phyloP scores from a whole-genome alignment of 1,140 invertebrate species.

The Subanguina moxae region DNA sequence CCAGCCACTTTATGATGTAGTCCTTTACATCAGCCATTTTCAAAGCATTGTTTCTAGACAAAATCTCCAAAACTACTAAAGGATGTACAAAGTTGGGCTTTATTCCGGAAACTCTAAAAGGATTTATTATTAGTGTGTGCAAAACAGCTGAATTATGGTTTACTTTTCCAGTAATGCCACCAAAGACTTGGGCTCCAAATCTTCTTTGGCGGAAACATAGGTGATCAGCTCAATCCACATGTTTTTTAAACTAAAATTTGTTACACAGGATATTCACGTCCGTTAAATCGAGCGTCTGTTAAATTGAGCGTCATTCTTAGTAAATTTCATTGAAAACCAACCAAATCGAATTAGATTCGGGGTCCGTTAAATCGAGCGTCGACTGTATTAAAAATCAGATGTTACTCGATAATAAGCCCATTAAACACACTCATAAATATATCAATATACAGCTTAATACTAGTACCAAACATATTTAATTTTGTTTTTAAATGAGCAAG shows the following conservation, averaged over 20 bases:
- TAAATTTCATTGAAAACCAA: too few relatives aligned
- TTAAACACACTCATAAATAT: too few relatives aligned
- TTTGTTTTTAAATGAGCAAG: too few relatives aligned
- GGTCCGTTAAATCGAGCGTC: too few relatives aligned
- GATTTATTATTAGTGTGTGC: slow-evolving; percentile 15
- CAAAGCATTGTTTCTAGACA: slow-evolving; percentile 44
- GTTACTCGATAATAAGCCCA: too few relatives aligned
- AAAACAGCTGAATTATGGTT: background rate
- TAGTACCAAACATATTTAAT: too few relatives aligned
- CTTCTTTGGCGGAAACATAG: slow-evolving; percentile 33
- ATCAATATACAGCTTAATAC: too few relatives aligned
- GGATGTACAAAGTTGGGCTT: slow-evolving; percentile 44
- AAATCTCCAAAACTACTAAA: slow-evolving; percentile 53
- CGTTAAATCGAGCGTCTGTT: too few relatives aligned
- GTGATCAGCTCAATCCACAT: slow-evolving; percentile 54
- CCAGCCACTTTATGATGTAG: slow-evolving; percentile 50
- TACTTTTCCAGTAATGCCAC: slow-evolving; percentile 37
- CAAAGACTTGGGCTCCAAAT: slow-evolving; percentile 34
- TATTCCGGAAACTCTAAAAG: slow-evolving; percentile 31
- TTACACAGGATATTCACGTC: too few relatives aligned
- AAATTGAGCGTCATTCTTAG: too few relatives aligned
- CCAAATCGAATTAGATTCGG: too few relatives aligned
- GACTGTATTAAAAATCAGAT: too few relatives aligned
- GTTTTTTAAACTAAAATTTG: slow-evolving; percentile 31
- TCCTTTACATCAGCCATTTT: slow-evolving; percentile 45